Conservation (phyloP, 2,797 vertebrate genomes). For the Molossus alvarezi region DNA sequence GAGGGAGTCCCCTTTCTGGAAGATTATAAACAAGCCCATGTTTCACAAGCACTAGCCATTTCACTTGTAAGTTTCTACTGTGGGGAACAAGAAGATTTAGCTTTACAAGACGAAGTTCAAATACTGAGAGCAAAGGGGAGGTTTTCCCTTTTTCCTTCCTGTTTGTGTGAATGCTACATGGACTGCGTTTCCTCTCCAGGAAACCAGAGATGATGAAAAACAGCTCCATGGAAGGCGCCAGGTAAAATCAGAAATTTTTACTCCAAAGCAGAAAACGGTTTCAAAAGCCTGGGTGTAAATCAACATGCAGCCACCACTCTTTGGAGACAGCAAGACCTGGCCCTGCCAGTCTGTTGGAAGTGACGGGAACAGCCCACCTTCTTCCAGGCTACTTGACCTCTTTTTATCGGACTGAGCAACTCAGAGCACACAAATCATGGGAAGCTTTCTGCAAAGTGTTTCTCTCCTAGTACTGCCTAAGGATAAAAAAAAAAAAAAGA, state of each 20-base stretch:
- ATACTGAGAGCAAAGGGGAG: neutral
- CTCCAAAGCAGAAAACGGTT: neutral
- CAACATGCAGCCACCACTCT: neutral
- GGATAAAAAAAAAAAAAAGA: neutral
- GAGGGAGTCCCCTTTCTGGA: neutral
- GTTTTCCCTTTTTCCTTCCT: neutral
- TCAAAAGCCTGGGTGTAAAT: conserved; percentile 52
- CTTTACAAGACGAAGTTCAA: conserved; percentile 34
- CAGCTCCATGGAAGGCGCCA: neutral
- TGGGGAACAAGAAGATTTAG: neutral
- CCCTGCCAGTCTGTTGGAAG: neutral
- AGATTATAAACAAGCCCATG: neutral
- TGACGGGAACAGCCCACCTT: neutral
- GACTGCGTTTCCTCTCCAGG: neutral
- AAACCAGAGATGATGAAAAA: conserved; percentile 56
- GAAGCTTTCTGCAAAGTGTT: conserved; percentile 70
- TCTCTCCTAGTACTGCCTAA: neutral
- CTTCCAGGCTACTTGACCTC: neutral
- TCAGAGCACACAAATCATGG: conserved; percentile 65
- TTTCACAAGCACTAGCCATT: conserved; percentile 17
- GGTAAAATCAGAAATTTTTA: conserved; percentile 56
- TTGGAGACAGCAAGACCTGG: neutral
- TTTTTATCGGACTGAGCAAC: conserved; percentile 31
- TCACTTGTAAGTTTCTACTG: neutral
- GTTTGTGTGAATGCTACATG: neutral